A percentile compares a stretch with the other conserved stretches of the same genome.
Evolutionary conservation across 2,113 vertebrate species (phyloP).

Genomic region (Andinoacara biseriatus): DNA sequence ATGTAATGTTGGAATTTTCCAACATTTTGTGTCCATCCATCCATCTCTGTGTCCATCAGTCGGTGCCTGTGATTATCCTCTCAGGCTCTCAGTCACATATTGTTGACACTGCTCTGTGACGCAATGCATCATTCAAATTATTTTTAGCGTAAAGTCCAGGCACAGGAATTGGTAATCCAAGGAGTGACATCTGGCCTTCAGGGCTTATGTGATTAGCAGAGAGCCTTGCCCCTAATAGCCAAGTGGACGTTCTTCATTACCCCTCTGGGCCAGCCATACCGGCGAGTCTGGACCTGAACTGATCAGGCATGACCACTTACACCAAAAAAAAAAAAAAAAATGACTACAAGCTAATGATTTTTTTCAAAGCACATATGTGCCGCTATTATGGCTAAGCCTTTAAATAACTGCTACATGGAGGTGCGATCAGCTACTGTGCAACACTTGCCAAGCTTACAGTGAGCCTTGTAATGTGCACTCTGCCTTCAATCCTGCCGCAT

Average conservation of each 20-base stretch:
- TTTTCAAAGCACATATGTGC: not conserved
- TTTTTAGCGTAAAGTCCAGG: conserved; percentile 81
- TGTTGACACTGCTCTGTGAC: conserved; percentile 62
- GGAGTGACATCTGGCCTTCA: conserved; percentile 81
- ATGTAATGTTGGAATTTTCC: conserved; percentile 69
- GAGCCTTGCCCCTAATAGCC: conserved; percentile 79
- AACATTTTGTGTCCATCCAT: conserved; percentile 50
- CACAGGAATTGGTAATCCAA: conserved; percentile 82
- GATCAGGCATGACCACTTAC: not conserved
- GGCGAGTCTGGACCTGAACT: not conserved
- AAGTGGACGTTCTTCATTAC: conserved; percentile 75
- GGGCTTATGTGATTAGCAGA: conserved; percentile 81
- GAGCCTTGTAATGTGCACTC: conserved; percentile 52
- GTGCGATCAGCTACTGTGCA: conserved; percentile 28
- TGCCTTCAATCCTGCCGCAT: conserved; percentile 64
- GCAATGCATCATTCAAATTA: conserved; percentile 78
- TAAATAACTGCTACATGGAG: conserved; percentile 7
- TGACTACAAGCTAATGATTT: not conserved
- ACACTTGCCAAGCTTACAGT: conserved; percentile 39
- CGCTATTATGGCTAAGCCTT: not conserved
- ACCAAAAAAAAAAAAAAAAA: not conserved
- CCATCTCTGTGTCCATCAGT: conserved; percentile 54
- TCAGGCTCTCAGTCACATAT: conserved; percentile 60
- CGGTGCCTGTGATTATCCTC: conserved; percentile 63
- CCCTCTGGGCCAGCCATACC: conserved; percentile 46